Evolutionary conservation across 2,797 vertebrate species (phyloP).

Genomic region (Chrosomus eos): DNA sequence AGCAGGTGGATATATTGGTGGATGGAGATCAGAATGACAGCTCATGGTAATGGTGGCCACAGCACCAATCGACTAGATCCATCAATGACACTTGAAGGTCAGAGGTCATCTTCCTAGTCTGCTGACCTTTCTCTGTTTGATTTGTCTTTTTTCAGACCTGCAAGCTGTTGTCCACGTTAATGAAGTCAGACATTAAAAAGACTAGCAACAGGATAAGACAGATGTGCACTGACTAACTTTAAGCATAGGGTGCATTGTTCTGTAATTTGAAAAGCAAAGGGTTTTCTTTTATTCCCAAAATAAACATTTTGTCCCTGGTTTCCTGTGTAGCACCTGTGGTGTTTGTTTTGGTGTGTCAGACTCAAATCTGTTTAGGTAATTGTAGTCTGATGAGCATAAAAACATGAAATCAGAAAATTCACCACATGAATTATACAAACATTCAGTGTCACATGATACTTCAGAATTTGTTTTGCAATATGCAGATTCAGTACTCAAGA

Average conservation of each 20-base stretch:
- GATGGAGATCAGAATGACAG: constrained; percentile 62
- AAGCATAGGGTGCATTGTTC: neutral
- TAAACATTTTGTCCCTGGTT: no score
- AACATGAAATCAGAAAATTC: neutral
- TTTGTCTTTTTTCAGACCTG: constrained; percentile 44
- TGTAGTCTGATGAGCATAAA: neutral
- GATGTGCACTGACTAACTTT: constrained; percentile 1
- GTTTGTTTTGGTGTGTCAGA: neutral
- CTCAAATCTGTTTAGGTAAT: neutral
- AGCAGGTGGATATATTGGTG: constrained; percentile 29
- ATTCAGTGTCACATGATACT: neutral
- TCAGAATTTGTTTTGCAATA: neutral
- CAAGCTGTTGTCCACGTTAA: constrained; percentile 27
- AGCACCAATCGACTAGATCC: constrained; percentile 57
- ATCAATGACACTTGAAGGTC: constrained; percentile 52
- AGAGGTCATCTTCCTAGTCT: constrained; percentile 65
- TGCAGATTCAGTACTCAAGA: neutral
- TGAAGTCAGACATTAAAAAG: constrained; percentile 48
- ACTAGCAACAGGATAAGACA: constrained; percentile 40
- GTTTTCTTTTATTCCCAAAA: neutral
- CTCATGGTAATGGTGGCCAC: constrained; percentile 61
- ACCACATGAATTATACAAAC: neutral
- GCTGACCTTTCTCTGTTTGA: constrained; percentile 64
- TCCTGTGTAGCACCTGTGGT: neutral
- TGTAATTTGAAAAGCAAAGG: neutral